These are phyloP conservation scores for Poecilobothrus nobilitatus DNA, from an alignment of 2,888 invertebrate species.

Conservation along the genomic window DNA sequence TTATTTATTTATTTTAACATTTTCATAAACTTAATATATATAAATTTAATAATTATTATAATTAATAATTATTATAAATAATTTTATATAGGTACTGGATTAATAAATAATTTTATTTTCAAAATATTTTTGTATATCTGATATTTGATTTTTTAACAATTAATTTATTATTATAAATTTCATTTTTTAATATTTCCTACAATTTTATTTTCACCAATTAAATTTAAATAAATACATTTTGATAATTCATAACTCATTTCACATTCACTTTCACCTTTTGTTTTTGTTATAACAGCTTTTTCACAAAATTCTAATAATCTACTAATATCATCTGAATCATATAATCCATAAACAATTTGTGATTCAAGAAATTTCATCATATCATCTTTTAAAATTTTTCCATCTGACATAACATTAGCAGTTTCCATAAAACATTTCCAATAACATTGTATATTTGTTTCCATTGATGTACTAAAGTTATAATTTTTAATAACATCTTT, in stretches of 20 bases:
- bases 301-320: conserved; percentile 4
- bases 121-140: too few species aligned
- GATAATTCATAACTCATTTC: conserved; percentile 1
- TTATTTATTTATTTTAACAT: too few species aligned
- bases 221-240: conserved; percentile 4
- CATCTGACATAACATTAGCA: neutral
- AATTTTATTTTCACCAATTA: conserved; percentile 1
- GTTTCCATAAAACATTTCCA: conserved; percentile 6
- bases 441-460: neutral
- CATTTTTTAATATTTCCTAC: neutral
- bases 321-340: neutral
- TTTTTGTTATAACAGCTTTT: neutral
- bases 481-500: neutral
- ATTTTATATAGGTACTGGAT: too few species aligned
- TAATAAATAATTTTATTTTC: too few species aligned
- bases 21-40: too few species aligned
- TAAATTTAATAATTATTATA: too few species aligned
- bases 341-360: neutral
- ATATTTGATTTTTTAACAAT: too few species aligned
- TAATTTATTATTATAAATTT: too few species aligned
- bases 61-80: too few species aligned
- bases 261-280: neutral
- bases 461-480: neutral
- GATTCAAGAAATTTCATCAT: neutral
- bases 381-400: neutral